phyloP scores from a whole-genome alignment of 1,140 invertebrate genomes.

The Laupala kohalensis region DNA sequence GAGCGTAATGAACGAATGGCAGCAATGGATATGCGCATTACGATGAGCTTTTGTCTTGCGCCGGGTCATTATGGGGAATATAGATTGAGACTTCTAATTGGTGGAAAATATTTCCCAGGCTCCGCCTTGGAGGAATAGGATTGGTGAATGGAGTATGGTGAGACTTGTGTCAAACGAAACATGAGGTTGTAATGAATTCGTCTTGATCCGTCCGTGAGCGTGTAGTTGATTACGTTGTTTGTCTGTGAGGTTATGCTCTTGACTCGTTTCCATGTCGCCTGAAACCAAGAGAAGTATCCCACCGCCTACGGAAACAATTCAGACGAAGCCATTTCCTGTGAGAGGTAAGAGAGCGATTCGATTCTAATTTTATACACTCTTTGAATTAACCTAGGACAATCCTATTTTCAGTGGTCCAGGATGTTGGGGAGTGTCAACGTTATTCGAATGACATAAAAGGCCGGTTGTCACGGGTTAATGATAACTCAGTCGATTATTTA shows the following conservation, averaged over 20 bases:
- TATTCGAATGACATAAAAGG: not conserved
- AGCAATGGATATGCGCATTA: not conserved
- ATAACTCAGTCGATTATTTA: too few relatives aligned
- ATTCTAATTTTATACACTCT: not conserved
- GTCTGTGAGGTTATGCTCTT: conserved; percentile 3
- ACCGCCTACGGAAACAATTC: conserved; percentile 47
- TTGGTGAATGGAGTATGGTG: conserved; percentile 7
- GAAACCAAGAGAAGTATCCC: conserved; percentile 15
- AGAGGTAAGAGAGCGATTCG: conserved; percentile 39
- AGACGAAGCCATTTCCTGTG: conserved; percentile 74
- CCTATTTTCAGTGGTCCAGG: not conserved
- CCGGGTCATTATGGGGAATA: not conserved
- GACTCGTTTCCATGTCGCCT: conserved; percentile 13
- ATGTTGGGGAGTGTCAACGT: not conserved
- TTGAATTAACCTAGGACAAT: not conserved
- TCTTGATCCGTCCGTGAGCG: conserved; percentile 7
- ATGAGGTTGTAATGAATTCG: conserved; percentile 11
- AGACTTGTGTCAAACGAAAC: conserved; percentile 11
- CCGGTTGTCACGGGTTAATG: not conserved
- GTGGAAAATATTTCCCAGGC: not conserved
- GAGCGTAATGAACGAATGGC: not conserved
- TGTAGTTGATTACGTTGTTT: not conserved
- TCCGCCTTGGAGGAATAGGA: not conserved
- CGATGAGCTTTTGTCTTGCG: not conserved
- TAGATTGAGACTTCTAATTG: not conserved